Evolutionary conservation across 2,113 vertebrate genomes (phyloP), one percentile per base, ranked within the genome.

Genomic region (Anarrhichthys ocellatus): DNA sequence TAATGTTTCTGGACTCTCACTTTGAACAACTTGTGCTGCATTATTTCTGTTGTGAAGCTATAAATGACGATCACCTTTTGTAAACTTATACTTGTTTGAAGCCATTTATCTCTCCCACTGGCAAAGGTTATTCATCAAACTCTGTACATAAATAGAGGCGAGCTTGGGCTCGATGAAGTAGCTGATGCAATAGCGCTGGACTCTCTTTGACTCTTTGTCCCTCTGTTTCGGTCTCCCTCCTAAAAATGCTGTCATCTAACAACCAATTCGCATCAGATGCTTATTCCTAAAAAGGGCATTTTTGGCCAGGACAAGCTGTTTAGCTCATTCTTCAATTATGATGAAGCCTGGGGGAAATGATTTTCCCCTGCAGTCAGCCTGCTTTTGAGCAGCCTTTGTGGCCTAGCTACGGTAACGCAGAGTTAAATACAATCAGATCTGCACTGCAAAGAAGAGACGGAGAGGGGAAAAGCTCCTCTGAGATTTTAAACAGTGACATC

Each of bases 251-350:
- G 88, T 94, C 89, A 93, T 92, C 89, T 61, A 91, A 91, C 81
- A 80, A 85, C 84, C 83, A 91, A 92, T 88, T 91, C 74, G 9
- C 79, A 88, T 87, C 86, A 90, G 79, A 92, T 87, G 85, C 83
- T 91, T 94, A 85, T 93, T 94, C 95, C 94, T 88, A 93, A 95
- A 92, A 94, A 94, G 93, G 94, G 68, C 75, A 92, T 91, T 92
- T 73, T 85, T 11, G 48, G 54, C 54, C 61, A 72, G 68, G 66
- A 87, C 81, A 64, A 89, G 44, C 81, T 5, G 71, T 92, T 90
- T 93, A 90, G 80, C 84, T 93, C 90, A 92, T 91, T 92, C 87
- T 89, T 69, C 76, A 90, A 87, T 94, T 84, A 90, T 88, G 92
- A 94, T 84, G 67, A 82, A 77, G 58, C 79, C 72, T 9, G 44